phyloP scores from a whole-genome alignment of 2,797 vertebrate species.

The Danio aesculapii region DNA sequence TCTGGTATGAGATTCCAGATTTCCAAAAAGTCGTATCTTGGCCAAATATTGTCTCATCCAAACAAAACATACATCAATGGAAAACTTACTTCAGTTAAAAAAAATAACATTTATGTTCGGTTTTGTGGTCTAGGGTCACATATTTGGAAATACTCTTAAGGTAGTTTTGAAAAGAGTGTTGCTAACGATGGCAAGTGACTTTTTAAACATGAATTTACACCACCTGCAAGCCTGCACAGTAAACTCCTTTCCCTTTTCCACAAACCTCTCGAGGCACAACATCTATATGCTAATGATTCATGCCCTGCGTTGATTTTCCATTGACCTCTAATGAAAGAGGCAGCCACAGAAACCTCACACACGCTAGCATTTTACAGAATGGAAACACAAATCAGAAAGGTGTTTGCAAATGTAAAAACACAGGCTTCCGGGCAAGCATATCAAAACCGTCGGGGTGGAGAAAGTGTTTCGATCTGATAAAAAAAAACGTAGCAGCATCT shows the following conservation, averaged over 20 bases:
- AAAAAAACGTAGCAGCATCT: neutral
- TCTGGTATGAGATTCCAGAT: too few relatives aligned
- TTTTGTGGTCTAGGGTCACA: too few relatives aligned
- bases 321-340: constrained; percentile 72
- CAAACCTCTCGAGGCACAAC: constrained; percentile 64
- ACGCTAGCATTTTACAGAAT: constrained; percentile 68
- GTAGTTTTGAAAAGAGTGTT: too few relatives aligned
- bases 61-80: too few relatives aligned
- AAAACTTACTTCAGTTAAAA: too few relatives aligned
- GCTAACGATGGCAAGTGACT: constrained; percentile 10
- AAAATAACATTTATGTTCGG: too few relatives aligned
- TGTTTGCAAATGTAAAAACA: constrained; percentile 63
- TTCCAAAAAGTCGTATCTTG: too few relatives aligned
- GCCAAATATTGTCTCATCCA: too few relatives aligned
- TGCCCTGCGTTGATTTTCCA: constrained; percentile 72
- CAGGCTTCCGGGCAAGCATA: constrained; percentile 45
- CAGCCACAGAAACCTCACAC: constrained; percentile 65
- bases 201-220: constrained; percentile 29
- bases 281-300: constrained; percentile 81
- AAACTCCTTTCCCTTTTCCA: constrained; percentile 48
- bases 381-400: constrained; percentile 70
- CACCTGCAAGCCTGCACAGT: constrained; percentile 30
- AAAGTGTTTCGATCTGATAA: constrained; percentile 40
- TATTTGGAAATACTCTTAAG: too few relatives aligned
- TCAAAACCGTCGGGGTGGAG: constrained; percentile 36